A percentile compares a stretch with the other conserved stretches of the same genome.
These are phyloP conservation scores for Phortica variegata DNA, from an alignment of 1,140 invertebrate species.

Conservation along the genomic window DNA sequence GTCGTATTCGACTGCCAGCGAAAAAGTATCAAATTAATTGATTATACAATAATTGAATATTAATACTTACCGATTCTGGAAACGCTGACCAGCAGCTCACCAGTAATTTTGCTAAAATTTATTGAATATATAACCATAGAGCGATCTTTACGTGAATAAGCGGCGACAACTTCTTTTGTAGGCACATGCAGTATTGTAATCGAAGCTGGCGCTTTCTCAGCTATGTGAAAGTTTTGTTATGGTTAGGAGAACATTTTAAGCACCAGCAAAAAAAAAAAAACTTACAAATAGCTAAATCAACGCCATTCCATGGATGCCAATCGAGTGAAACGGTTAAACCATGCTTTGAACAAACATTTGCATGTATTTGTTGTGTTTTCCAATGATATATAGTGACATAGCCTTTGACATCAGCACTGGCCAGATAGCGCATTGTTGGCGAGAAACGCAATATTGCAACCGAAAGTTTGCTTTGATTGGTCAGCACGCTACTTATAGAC, in stretches of 20 bases:
- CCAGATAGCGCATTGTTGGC: slow-evolving; percentile 37
- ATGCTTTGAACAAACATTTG: slow-evolving; percentile 9
- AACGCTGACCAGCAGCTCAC: slow-evolving; percentile 45
- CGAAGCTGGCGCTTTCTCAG: slow-evolving; percentile 32
- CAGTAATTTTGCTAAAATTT: slow-evolving; percentile 46
- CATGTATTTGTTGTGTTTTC: slow-evolving; percentile 8
- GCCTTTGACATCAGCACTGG: slow-evolving; percentile 34
- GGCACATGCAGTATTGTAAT: slow-evolving; percentile 41
- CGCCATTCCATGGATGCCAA: slow-evolving; percentile 51
- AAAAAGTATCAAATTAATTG: not conserved
- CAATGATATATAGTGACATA: slow-evolving; percentile 36
- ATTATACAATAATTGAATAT: no score
- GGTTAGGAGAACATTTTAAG: no score
- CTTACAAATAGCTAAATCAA: slow-evolving; percentile 44
- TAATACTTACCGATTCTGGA: slow-evolving; percentile 23
- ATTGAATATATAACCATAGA: slow-evolving; percentile 34
- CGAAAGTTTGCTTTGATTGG: slow-evolving; percentile 23
- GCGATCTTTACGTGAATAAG: slow-evolving; percentile 35
- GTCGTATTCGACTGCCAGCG: slow-evolving; percentile 15
- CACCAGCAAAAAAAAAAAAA: not conserved
- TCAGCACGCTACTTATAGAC: slow-evolving; percentile 6
- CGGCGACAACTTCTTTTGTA: slow-evolving; percentile 37
- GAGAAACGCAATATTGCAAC: slow-evolving; percentile 35
- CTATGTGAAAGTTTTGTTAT: slow-evolving; percentile 11
- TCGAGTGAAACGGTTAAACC: slow-evolving; percentile 28